These are phyloP conservation scores for Carposina sasakii DNA, from an alignment of 1,140 invertebrate genomes.

Conservation along the genomic window DNA sequence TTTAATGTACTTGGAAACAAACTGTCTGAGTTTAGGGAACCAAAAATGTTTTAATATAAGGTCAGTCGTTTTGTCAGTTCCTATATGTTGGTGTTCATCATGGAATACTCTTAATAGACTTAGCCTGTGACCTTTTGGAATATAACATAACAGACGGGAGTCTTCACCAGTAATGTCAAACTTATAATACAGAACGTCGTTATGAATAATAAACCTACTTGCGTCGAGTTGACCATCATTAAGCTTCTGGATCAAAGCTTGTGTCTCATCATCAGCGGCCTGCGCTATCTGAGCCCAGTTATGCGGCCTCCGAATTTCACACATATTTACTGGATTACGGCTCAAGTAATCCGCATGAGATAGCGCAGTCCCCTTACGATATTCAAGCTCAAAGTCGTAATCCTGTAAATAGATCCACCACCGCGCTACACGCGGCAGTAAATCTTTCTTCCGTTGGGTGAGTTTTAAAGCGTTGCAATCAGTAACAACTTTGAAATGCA, in stretches of 20 bases:
- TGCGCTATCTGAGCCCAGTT: slow-evolving; percentile 10
- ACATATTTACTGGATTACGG: slow-evolving; percentile 13
- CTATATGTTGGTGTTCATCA: slow-evolving; percentile 12
- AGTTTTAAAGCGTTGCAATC: slow-evolving; percentile 44
- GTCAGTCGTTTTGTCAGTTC: slow-evolving; percentile 18
- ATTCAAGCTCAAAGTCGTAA: slow-evolving; percentile 36
- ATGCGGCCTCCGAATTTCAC: background rate
- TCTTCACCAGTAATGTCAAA: background rate
- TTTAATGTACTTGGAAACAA: slow-evolving; percentile 13
- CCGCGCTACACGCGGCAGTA: slow-evolving; percentile 22
- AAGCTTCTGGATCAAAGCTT: background rate
- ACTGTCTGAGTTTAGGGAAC: slow-evolving; percentile 19
- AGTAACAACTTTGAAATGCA: slow-evolving; percentile 42
- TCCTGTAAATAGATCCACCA: slow-evolving; percentile 42
- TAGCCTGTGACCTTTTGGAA: slow-evolving; percentile 10
- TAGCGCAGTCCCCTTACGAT: slow-evolving; percentile 31
- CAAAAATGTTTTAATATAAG: slow-evolving; percentile 22
- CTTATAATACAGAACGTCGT: slow-evolving; percentile 6
- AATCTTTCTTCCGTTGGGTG: slow-evolving; percentile 32
- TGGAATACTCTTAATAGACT: slow-evolving; percentile 21
- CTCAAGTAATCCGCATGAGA: slow-evolving; percentile 37
- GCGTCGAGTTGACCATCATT: background rate
- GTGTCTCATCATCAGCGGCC: slow-evolving; percentile 8
- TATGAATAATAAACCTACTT: background rate
- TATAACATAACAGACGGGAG: background rate